Evolutionary conservation across 1,140 invertebrate species (phyloP).

Genomic region (Arion vulgaris): DNA sequence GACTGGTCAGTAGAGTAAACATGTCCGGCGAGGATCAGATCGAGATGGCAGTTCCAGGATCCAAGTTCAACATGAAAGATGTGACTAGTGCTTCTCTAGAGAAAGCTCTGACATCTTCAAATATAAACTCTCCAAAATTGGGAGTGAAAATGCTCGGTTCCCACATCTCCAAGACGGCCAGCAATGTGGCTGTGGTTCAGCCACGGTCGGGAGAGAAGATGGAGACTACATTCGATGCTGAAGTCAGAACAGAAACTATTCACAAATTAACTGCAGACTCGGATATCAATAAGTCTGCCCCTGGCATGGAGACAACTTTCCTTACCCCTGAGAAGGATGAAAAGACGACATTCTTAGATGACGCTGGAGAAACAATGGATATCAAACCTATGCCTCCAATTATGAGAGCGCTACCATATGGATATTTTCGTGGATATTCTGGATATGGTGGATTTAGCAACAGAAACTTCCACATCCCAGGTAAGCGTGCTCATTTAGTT

Average conservation of each 20-base stretch:
- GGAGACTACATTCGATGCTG: constrained; percentile 71
- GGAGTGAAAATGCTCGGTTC: constrained; percentile 65
- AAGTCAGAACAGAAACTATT: constrained; percentile 68
- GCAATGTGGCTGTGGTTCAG: constrained; percentile 69
- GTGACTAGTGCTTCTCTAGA: constrained; percentile 32
- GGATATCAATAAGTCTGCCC: constrained; percentile 9
- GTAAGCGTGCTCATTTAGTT: constrained; percentile 15
- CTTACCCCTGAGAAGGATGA: constrained; percentile 59
- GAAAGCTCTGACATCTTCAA: constrained; percentile 38
- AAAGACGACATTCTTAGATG: constrained; percentile 74
- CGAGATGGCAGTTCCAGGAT: constrained; percentile 7
- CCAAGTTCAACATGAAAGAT: constrained; percentile 36
- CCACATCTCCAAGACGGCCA: constrained; percentile 60
- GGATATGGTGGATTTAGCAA: constrained; percentile 54
- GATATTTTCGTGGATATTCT: constrained; percentile 62
- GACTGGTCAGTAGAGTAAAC: not conserved
- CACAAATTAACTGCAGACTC: constrained; percentile 46
- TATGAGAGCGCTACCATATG: constrained; percentile 73
- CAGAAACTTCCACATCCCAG: constrained; percentile 64
- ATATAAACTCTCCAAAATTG: constrained; percentile 64
- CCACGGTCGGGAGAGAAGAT: constrained; percentile 69
- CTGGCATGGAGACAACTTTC: constrained; percentile 57
- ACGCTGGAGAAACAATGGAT: constrained; percentile 84
- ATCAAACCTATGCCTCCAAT: constrained; percentile 94
- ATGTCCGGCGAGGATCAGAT: not conserved